phyloP scores from a whole-genome alignment of 2,888 invertebrate species.

The Pollenia griseotomentosa region DNA sequence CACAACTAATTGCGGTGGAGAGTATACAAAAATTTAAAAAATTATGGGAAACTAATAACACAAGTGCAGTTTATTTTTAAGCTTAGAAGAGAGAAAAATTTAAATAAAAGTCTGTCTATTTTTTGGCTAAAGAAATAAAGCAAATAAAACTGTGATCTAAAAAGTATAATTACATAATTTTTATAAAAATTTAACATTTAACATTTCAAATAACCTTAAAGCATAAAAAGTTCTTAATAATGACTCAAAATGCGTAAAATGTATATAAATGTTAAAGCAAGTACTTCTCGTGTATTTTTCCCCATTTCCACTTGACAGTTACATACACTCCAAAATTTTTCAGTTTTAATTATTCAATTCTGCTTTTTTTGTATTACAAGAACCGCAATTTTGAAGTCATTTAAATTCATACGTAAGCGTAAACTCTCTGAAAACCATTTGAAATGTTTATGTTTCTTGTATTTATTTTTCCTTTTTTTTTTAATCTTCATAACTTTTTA shows the following conservation, averaged over 20 bases:
- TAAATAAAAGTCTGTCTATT: too few relatives aligned
- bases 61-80: background rate
- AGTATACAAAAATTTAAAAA: too few relatives aligned
- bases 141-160: slow-evolving; percentile 31
- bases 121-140: background rate
- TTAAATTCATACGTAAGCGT: slow-evolving; percentile 54
- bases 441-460: slow-evolving; percentile 36
- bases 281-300: slow-evolving; percentile 13
- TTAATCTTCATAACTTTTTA: slow-evolving; percentile 46
- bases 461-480: slow-evolving; percentile 19
- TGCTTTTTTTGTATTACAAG: slow-evolving; percentile 36
- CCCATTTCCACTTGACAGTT: slow-evolving; percentile 50
- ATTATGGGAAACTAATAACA: background rate
- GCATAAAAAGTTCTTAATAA: slow-evolving; percentile 30
- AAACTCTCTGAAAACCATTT: slow-evolving; percentile 55
- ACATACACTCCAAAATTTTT: slow-evolving; percentile 54
- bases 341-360: slow-evolving; percentile 67
- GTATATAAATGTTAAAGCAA: slow-evolving; percentile 26
- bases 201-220: slow-evolving; percentile 19
- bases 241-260: slow-evolving; percentile 14
- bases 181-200: background rate
- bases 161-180: slow-evolving; percentile 53
- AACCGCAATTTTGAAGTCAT: slow-evolving; percentile 56
- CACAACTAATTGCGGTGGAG: too few relatives aligned
- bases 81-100: background rate